Evolutionary conservation across 2,888 invertebrate species (phyloP).

Genomic region (Timema podura): DNA sequence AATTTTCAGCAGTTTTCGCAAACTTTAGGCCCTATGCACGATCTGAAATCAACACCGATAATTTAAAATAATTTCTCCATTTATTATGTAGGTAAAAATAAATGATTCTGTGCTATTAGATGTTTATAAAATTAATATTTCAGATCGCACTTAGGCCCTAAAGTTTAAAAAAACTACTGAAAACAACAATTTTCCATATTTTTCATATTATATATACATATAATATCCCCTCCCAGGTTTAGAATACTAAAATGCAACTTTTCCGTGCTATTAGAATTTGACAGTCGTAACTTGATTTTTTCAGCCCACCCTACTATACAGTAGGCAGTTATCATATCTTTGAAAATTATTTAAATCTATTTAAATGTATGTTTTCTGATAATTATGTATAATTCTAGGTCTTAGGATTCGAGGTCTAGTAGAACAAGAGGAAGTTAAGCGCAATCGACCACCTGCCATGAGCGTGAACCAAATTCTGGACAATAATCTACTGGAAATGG

Average conservation of each 20-base stretch:
- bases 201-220: too few species aligned
- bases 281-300: background rate
- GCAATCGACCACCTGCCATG: too few species aligned
- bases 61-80: background rate
- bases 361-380: too few species aligned
- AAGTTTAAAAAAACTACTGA: background rate
- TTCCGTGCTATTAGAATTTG: background rate
- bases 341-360: too few species aligned
- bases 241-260: background rate
- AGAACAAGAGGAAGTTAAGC: too few species aligned
- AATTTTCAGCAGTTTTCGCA: background rate
- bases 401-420: too few species aligned
- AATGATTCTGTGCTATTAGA: background rate
- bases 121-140: background rate
- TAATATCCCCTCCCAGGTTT: background rate
- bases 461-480: background rate
- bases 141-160: background rate
- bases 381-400: too few species aligned
- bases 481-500: constrained; percentile 1
- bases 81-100: background rate
- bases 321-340: background rate
- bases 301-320: background rate
- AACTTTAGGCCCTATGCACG: background rate
- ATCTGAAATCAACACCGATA: background rate
- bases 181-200: background rate